Evolutionary conservation across 2,113 vertebrate genomes (phyloP), one percentile per base, ranked within the genome.

Genomic region (Vulpes lagopus): DNA sequence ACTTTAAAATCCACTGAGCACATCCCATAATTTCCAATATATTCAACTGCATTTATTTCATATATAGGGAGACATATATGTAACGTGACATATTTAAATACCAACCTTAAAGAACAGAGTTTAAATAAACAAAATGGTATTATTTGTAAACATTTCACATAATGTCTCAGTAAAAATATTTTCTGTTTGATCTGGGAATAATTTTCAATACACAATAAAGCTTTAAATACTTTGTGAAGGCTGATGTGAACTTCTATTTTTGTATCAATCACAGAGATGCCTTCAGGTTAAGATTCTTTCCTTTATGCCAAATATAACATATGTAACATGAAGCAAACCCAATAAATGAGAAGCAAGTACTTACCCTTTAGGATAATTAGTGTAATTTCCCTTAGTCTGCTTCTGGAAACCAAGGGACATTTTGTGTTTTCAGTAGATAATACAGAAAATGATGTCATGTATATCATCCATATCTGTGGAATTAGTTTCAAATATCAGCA

Each of bases 351-450:
- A 92, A 90, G 25, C 19, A 87, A 78, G 27, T 17, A 22, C 17
- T 87, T 85, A 73, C 23, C 27, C 14, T 95, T 89, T 71, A 79
- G 35, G 51, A 90, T 74, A 97, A 69, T 90, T 79, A 67, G 23
- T 80, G 20, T 25, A 76, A 92, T 67, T 94, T 93, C 10, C 43
- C 17, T 86, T 67, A 60, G 6, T 62, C 30, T 55, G 53, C 27
- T 91, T 89, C 55, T 94, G n/a, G 11, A 53, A 96, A n/a, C 8
- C 59, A 17, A 8, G 12, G n/a, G 7, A 43, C 32, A 85, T 94
- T 91, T 78, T 71, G 4, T 64, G 64, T 87, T 97, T 95, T 94
- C 25, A 49, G 30, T 38, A 86, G 82, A 93, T 43, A 90, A 67
- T 14, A 62, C 17, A 79, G 11, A 83, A 96, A 97, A 60, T 32